Evolutionary conservation across 1,140 invertebrate genomes (phyloP), one percentile per base, ranked within the genome.

Genomic region (Macrobrachium nipponense): DNA sequence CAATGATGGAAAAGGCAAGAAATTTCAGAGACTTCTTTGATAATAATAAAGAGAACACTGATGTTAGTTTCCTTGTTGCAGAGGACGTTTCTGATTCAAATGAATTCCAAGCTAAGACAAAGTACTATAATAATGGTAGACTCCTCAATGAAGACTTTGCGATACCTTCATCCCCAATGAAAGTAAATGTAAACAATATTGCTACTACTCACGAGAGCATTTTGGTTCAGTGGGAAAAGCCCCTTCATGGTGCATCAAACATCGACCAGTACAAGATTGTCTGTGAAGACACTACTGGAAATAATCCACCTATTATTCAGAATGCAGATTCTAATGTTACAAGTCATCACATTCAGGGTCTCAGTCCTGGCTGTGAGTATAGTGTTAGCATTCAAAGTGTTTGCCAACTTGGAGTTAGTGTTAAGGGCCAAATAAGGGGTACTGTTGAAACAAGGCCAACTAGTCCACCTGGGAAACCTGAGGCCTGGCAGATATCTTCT

Each of bases 391-490:
- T 12, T 7, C 51, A 51, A n/a, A n/a, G 51, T 51, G 3, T 12
- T 51, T 51, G 51, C 51, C 51, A 7, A 51, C 51, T 61, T 15
- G 76, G 76, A 18, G 76, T 36, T 23, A 27, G 76, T 78, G 59
- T 60, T 17, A 27, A 36, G 4, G 27, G 59, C 12, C 17, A 78
- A 18, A 12, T 60, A 3, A n/a, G 17, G 7, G 44, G 20, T 0
- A 51, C 15, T 12, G 76, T 78, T 51, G 23, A 20, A 27, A 78
- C 76, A 14, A 60, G 20, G 18, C 76, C 76, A 23, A 60, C 76
- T 27, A 78, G 76, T 78, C n/a, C 17, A 23, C 76, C 76, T 60
- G n/a, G 60, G 18, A 60, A 44, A 23, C 76, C 27, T 58, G 17
- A 23, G 60, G 59, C 51, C 6, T 27, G 58, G 17, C 58, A 78